A percentile compares a stretch with the other conserved stretches of the same genome.
Conservation (phyloP, 2,797 vertebrate species). For the Argya squamiceps region DNA sequence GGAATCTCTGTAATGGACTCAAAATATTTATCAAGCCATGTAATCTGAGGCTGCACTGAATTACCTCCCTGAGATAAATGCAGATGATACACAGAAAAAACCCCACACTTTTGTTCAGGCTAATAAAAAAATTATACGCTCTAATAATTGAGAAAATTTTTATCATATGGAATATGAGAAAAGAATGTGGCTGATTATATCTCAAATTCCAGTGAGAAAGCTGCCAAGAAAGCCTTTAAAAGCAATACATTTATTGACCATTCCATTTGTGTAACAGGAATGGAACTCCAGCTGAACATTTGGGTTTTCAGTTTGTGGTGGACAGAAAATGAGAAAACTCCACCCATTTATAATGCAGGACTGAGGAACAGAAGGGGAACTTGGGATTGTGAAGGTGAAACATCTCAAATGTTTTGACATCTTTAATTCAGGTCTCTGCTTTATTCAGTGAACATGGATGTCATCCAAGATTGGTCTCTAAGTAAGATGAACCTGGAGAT, state of each 20-base stretch:
- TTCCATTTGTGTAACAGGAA: neutral
- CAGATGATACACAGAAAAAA: neutral
- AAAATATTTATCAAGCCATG: neutral
- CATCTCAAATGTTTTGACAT: neutral
- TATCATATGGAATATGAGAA: neutral
- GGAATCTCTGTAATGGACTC: neutral
- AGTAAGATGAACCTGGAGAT: neutral
- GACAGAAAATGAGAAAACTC: neutral
- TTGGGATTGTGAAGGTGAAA: neutral
- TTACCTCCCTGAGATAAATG: neutral
- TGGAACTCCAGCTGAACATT: neutral
- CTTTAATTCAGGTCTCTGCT: neutral
- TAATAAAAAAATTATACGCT: neutral
- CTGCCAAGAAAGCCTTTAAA: neutral
- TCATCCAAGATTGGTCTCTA: neutral
- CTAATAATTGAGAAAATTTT: neutral
- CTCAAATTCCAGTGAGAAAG: neutral
- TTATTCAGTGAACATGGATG: neutral
- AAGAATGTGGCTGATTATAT: neutral
- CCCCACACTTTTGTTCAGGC: neutral
- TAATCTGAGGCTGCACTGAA: neutral
- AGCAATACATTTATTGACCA: neutral
- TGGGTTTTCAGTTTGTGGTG: neutral
- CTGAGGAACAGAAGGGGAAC: neutral
- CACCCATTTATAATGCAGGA: neutral